Evolutionary conservation across 2,888 invertebrate species (phyloP).

Genomic region (Bhutanitis thaidina): DNA sequence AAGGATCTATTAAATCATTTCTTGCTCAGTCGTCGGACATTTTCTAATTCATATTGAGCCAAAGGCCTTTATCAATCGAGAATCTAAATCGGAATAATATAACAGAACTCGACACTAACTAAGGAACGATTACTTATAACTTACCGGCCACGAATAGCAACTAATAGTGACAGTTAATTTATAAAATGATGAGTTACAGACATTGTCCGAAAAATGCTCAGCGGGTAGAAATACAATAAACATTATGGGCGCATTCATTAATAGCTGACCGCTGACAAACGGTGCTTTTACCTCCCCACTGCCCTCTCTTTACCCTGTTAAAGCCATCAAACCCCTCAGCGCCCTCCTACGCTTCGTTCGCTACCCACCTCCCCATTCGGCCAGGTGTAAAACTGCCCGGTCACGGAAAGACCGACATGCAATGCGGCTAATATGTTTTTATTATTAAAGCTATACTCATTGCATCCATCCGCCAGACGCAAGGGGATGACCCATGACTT

Average conservation of each 20-base stretch:
- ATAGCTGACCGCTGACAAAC: constrained; percentile 75
- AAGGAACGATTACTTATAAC: constrained; percentile 10
- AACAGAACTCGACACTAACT: constrained; percentile 8
- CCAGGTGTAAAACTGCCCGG: constrained; percentile 79
- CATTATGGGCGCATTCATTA: constrained; percentile 74
- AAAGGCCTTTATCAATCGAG: constrained; percentile 15
- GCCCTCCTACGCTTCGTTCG: constrained; percentile 30
- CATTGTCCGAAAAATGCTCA: constrained; percentile 63
- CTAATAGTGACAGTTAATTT: constrained; percentile 49
- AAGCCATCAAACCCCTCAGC: constrained; percentile 47
- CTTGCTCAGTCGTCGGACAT: constrained; percentile 6
- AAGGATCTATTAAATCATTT: constrained; percentile 13
- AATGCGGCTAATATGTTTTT: constrained; percentile 77
- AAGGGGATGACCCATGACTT: constrained; percentile 69
- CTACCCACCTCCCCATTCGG: constrained; percentile 44
- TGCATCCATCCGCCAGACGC: constrained; percentile 49
- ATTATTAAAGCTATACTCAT: constrained; percentile 70
- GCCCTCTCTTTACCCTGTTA: constrained; percentile 51
- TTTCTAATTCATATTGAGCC: constrained; percentile 16
- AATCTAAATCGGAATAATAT: constrained; percentile 14
- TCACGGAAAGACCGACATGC: constrained; percentile 77
- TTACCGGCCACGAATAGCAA: constrained; percentile 25
- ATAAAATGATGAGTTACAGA: constrained; percentile 65
- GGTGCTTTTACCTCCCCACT: constrained; percentile 57
- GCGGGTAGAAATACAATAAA: constrained; percentile 61